Conservation (phyloP, 2,888 invertebrate genomes). For the Tenthredo scrophulariae region DNA sequence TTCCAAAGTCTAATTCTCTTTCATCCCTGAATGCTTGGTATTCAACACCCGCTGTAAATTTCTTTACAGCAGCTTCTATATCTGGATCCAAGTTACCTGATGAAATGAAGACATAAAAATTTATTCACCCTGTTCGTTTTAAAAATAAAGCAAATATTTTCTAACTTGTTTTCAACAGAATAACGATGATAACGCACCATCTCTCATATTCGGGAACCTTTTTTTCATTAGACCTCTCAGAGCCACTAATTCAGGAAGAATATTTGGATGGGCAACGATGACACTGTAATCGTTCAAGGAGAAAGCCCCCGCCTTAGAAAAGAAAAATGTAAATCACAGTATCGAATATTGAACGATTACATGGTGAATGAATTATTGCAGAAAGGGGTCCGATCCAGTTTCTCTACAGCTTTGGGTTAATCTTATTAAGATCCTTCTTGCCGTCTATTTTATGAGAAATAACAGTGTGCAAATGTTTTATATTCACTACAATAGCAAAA, state of each 20-base stretch:
- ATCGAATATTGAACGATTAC: too few relatives aligned
- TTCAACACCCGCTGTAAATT: conserved; percentile 85
- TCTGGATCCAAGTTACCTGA: conserved; percentile 86
- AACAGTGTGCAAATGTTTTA: too few relatives aligned
- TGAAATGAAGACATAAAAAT: conserved; percentile 45
- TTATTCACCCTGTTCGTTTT: neutral
- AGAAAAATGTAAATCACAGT: conserved; percentile 47
- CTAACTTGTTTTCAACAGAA: neutral
- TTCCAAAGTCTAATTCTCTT: conserved; percentile 86
- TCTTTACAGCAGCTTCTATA: conserved; percentile 82
- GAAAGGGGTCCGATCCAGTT: conserved; percentile 28
- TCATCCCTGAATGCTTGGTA: conserved; percentile 85
- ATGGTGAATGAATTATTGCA: neutral
- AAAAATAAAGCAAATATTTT: neutral
- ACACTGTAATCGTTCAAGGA: conserved; percentile 86
- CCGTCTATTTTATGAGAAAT: too few relatives aligned
- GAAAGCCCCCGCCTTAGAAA: conserved; percentile 83
- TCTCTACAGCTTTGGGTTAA: too few relatives aligned
- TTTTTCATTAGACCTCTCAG: conserved; percentile 89
- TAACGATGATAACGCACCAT: conserved; percentile 65
- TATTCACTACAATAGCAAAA: too few relatives aligned
- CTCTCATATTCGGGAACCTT: conserved; percentile 84
- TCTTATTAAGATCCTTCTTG: too few relatives aligned
- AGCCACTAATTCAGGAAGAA: conserved; percentile 87
- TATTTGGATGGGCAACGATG: conserved; percentile 89